Evolutionary conservation across 64 coral and sea anemone genomes (phyloP), one percentile per base, ranked within the genome.

Genomic region (Astreopora myriophthalma): DNA sequence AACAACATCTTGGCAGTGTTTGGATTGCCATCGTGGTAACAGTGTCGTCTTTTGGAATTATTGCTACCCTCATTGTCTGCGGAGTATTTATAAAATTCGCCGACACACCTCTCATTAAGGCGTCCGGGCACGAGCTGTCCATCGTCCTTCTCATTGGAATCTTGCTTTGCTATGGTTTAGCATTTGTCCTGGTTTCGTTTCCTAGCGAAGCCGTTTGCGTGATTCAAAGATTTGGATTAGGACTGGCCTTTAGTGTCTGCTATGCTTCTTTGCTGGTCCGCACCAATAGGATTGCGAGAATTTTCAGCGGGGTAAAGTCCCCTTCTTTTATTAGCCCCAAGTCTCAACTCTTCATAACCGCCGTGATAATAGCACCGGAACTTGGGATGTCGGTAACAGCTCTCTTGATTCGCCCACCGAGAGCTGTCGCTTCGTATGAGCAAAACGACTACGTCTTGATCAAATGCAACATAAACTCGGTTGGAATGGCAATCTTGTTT

Each of bases 261-360:
- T 94, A 94, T 32, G 75, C 96, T 33, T 94, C 96, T 42, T 32
- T 98, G 30, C 62, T 98, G 14, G 96, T 98, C 19, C 94, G 89
- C 76, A 98, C 96, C 58, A 98, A 98, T 79, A 89, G 96, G 39
- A 98, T 98, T 14, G 96, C 96, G 14, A 84, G 96, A 6, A 98
- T 98, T 31, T 98, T 98, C 42, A 94, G 92, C 39, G 96, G 96
- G 12, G 60, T 55, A 20, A 91, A 92, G 26, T 66, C 88, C 7
- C 92, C 93, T 14, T 91, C 92, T 6, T 98, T 98, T 33, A 92
- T 98, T 20, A 98, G 92, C 36, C 88, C 96, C 0, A 69, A 87
- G 71, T 90, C 96, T 34, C 96, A 98, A 52, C 82, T 98, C 22
- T 6, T 94, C 8, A 98, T 98, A 23, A 98, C 96, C 6, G 55